phyloP scores from a whole-genome alignment of 2,797 vertebrate species.

The Enteromius trimaculatus region DNA sequence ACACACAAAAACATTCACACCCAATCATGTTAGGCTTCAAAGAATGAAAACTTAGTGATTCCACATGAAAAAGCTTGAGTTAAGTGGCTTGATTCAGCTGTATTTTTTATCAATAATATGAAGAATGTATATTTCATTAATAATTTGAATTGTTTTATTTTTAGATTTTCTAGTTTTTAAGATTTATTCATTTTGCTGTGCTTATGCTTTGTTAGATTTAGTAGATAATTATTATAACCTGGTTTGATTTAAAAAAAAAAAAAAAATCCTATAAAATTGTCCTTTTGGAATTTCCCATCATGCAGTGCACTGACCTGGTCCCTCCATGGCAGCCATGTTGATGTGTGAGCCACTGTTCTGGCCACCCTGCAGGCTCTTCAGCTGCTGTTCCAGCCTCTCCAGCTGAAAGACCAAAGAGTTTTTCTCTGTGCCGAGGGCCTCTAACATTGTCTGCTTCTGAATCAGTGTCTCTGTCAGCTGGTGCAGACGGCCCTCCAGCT shows the following conservation, averaged over 20 bases:
- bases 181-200: background rate
- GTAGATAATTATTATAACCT: background rate
- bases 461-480: conserved; percentile 97
- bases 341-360: conserved; percentile 81
- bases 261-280: background rate
- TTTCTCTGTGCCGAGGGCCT: conserved; percentile 95
- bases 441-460: conserved; percentile 98
- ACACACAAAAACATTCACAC: conserved; percentile 6
- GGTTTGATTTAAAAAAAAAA: background rate
- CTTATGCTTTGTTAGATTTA: background rate
- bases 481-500: conserved; percentile 94
- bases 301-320: conserved; percentile 73
- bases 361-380: conserved; percentile 82
- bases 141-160: background rate
- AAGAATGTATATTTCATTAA: background rate
- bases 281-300: background rate
- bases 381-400: conserved; percentile 91
- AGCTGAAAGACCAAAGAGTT: conserved; percentile 94
- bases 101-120: background rate
- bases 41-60: background rate
- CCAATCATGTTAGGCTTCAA: conserved; percentile 5
- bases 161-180: background rate
- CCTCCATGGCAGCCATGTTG: conserved; percentile 88
- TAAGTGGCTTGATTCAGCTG: background rate
- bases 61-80: background rate